Conservation (phyloP, 2,113 vertebrate species). For the Holacanthus passer region DNA sequence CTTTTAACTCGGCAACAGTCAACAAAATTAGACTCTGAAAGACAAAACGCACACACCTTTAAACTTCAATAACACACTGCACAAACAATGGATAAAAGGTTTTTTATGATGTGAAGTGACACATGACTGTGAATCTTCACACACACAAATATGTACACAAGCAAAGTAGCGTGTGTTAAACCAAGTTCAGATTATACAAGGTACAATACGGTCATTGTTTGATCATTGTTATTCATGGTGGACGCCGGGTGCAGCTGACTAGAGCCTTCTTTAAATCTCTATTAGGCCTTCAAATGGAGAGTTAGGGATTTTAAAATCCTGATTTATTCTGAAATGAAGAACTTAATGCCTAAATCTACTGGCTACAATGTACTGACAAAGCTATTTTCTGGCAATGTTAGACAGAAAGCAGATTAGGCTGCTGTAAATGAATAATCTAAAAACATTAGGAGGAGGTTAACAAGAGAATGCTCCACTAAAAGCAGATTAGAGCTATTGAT, state of each 20-base stretch:
- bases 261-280: constrained; percentile 17
- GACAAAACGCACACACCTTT: constrained; percentile 12
- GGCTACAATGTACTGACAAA: constrained; percentile 26
- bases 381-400: constrained; percentile 39
- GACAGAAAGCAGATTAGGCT: constrained; percentile 37
- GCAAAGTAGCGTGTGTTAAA: neutral
- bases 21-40: constrained; percentile 60
- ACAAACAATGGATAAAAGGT: constrained; percentile 26
- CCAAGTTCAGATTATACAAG: neutral
- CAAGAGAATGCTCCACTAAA: constrained; percentile 31
- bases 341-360: constrained; percentile 22
- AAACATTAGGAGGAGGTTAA: constrained; percentile 34
- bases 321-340: constrained; percentile 24
- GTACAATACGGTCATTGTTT: neutral
- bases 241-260: neutral
- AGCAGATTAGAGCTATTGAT: constrained; percentile 36
- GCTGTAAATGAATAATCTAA: constrained; percentile 37
- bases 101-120: constrained; percentile 4
- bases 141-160: neutral
- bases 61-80: constrained; percentile 8
- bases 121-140: neutral
- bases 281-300: neutral
- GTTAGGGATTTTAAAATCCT: constrained; percentile 3
- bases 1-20: constrained; percentile 55
- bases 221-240: neutral